Conservation (phyloP, 2,888 invertebrate species). For the Drosophila buzzatii region DNA sequence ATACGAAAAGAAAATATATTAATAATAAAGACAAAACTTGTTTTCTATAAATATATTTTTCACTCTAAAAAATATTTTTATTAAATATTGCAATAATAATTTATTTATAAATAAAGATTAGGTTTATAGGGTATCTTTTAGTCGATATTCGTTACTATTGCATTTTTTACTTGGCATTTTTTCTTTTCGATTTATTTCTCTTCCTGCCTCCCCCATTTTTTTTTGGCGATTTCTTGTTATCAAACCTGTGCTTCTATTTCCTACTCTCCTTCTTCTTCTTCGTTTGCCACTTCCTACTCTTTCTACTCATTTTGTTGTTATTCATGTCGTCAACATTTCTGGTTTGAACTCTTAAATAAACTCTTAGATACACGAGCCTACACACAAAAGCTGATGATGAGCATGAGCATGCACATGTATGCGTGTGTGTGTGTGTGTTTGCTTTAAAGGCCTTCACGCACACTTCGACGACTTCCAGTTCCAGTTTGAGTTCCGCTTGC, state of each 20-base stretch:
- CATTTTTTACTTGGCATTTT: not conserved
- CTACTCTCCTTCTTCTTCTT: not conserved
- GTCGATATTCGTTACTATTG: not conserved
- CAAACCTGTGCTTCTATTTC: constrained; percentile 22
- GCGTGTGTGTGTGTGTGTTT: not conserved
- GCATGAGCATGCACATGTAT: constrained; percentile 24
- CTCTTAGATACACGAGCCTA: constrained; percentile 37
- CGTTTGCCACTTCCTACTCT: not conserved
- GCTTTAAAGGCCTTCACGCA: constrained; percentile 47
- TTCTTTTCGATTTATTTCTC: constrained; percentile 2
- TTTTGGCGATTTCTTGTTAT: constrained; percentile 49
- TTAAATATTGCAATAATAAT: too few species aligned
- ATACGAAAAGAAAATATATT: too few species aligned
- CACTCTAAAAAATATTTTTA: too few species aligned
- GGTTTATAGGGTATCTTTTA: constrained; percentile 21
- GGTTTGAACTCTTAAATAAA: constrained; percentile 61
- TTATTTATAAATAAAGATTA: not conserved
- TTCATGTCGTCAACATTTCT: constrained; percentile 51
- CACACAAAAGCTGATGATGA: constrained; percentile 7
- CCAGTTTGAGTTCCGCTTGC: constrained; percentile 51
- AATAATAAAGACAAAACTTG: too few species aligned
- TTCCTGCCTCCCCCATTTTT: constrained; percentile 7
- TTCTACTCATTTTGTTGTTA: constrained; percentile 18
- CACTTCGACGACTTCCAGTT: constrained; percentile 39
- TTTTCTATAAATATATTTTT: too few species aligned